Evolutionary conservation across 2,888 invertebrate genomes (phyloP), one percentile per base, ranked within the genome.

Genomic region (Chelonus formosanus): DNA sequence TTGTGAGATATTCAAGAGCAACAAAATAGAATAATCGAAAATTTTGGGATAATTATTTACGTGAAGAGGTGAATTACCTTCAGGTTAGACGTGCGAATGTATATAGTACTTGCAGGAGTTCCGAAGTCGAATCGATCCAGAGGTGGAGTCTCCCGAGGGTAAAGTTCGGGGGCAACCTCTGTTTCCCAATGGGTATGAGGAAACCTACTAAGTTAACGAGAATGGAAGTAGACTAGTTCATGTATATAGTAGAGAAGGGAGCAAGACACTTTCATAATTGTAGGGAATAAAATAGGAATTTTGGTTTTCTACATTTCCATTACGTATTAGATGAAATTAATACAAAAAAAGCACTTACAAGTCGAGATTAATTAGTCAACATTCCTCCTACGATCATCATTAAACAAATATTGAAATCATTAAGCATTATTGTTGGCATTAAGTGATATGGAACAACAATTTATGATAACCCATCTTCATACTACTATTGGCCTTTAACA

Each of bases 51-150:
- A 55, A 55, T 20, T 43, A 52, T 60, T 60, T 52, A 10, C 36
- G 20, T 35, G 36, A 52, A 48, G 31, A 48, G 50, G 50, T 60
- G 36, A 52, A 50, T 60, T 52, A 52, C 45, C 20, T 10, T 52
- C 44, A 31, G 43, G 40, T 45, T 6, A 6, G 36, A n/a, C 5
- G 43, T 47, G 7, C 20, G n/a, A 20, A 35, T 35, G 47, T 10
- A 54, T 61, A 54, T n/a, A 54, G 52, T 53, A 35, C 43, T 44
- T 43, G 43, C 32, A 53, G 61, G 53, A 61, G 61, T 61, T 54
- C 53, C 53, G 44, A 61, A 53, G 61, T 61, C 52, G 53, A 53
- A 61, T 61, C 61, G 61, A 61, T 61, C 52, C 58, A 47, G 58
- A 58, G 47, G 47, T 58, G 58, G 58, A 58, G 58, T 47, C 58